A percentile compares a stretch with the other conserved stretches of the same genome.
These are phyloP conservation scores for Ispidina lecontei DNA, from an alignment of 2,797 vertebrate species.

Conservation along the genomic window DNA sequence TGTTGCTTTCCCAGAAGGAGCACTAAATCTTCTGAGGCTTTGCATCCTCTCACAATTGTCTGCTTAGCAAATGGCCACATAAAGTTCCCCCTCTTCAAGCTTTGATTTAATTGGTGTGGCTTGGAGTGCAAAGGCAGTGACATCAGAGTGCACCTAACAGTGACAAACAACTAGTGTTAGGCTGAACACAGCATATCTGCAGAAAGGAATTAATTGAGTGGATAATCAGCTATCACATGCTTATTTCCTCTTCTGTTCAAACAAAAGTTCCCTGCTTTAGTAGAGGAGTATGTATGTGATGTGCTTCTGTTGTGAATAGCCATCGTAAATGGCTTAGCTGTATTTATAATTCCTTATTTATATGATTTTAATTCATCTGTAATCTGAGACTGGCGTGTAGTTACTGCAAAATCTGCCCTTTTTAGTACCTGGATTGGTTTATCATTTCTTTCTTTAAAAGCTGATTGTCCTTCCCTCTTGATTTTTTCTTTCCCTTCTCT, in stretches of 20 bases:
- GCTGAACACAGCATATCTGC: neutral
- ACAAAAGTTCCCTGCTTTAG: neutral
- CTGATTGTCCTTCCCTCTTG: neutral
- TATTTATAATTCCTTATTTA: neutral
- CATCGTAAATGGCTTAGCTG: neutral
- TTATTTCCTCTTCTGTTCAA: neutral
- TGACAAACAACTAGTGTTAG: neutral
- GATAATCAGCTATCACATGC: neutral
- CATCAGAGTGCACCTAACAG: neutral
- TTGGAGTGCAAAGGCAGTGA: neutral
- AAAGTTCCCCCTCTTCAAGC: neutral
- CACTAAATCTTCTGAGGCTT: neutral
- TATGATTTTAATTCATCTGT: neutral
- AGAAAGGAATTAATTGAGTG: neutral
- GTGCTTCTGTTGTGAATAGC: neutral
- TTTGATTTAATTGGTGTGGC: neutral
- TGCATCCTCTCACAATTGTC: neutral
- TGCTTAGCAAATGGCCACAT: neutral
- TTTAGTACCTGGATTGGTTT: neutral
- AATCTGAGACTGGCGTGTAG: neutral
- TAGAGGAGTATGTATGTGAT: neutral
- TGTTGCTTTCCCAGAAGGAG: neutral
- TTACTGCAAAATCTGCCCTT: neutral
- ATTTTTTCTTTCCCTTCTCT: constrained; percentile 1
- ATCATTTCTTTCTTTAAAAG: neutral